phyloP scores from a whole-genome alignment of 2,797 vertebrate species.

The Streptopelia turtur region DNA sequence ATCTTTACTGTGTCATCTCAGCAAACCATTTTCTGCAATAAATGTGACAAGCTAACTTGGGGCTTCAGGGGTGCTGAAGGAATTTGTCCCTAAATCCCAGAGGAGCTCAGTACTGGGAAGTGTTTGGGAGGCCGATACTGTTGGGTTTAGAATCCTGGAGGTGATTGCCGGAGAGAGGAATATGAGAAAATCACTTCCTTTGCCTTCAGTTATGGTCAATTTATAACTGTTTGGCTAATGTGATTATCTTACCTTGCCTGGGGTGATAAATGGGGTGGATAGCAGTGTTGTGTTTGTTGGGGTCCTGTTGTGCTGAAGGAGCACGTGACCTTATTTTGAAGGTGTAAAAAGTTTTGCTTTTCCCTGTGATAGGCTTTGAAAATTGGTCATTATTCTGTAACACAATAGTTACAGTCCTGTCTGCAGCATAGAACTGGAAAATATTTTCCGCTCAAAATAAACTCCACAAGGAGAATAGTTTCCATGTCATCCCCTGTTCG shows the following conservation, averaged over 20 bases:
- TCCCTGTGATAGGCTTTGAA: background rate
- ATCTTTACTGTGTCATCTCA: background rate
- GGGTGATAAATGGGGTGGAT: background rate
- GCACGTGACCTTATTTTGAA: background rate
- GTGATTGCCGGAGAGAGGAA: background rate
- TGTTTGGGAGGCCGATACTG: background rate
- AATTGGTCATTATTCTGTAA: background rate
- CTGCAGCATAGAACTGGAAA: constrained; percentile 46
- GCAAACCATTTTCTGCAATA: background rate
- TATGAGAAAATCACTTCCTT: constrained; percentile 30
- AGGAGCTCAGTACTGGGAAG: background rate
- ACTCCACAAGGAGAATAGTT: constrained; percentile 44
- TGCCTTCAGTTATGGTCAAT: background rate
- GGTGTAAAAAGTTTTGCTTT: background rate
- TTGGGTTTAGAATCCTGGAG: background rate
- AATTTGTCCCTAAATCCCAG: background rate
- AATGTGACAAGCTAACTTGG: background rate
- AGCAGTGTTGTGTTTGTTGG: background rate
- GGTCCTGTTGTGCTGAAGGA: background rate
- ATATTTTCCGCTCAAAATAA: constrained; percentile 62
- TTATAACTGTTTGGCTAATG: background rate
- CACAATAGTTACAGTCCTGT: background rate
- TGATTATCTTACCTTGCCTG: background rate
- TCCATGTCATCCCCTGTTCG: constrained; percentile 15
- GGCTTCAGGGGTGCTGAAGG: background rate